Percentiles rank a stretch among this genome's conserved stretches.
Evolutionary conservation across 2,797 vertebrate genomes (phyloP).

Genomic region (Chloroceryle inda): DNA sequence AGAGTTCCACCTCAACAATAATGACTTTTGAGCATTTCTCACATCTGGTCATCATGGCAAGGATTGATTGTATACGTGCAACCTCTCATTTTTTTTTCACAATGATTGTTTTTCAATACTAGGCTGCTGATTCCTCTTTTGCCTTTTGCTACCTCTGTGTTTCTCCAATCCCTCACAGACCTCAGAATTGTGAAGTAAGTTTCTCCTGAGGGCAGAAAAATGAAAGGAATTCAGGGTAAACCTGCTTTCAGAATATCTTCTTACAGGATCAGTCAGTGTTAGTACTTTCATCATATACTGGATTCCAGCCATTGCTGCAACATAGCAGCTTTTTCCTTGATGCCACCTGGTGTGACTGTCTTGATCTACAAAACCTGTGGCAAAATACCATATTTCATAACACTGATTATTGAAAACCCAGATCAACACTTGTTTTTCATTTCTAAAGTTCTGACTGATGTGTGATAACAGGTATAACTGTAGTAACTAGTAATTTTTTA

Average conservation of each 20-base stretch:
- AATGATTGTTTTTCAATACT: not conserved
- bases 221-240: not conserved
- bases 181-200: not conserved
- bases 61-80: not conserved
- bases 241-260: not conserved
- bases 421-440: not conserved
- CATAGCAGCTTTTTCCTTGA: not conserved
- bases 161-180: not conserved
- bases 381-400: not conserved
- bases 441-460: not conserved
- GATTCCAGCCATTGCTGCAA: not conserved
- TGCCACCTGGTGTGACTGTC: accelerated
- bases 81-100: not conserved
- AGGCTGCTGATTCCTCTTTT: not conserved
- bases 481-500: not conserved
- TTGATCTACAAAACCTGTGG: not conserved
- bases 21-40: not conserved
- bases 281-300: not conserved
- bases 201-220: not conserved
- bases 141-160: not conserved
- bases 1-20: not conserved
- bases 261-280: not conserved
- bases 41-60: not conserved
- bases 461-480: not conserved
- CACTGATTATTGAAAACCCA: not conserved